Evolutionary conservation across 92 coral and sea anemone genomes (phyloP), one percentile per base, ranked within the genome.

Genomic region (Palythoa grandis): DNA sequence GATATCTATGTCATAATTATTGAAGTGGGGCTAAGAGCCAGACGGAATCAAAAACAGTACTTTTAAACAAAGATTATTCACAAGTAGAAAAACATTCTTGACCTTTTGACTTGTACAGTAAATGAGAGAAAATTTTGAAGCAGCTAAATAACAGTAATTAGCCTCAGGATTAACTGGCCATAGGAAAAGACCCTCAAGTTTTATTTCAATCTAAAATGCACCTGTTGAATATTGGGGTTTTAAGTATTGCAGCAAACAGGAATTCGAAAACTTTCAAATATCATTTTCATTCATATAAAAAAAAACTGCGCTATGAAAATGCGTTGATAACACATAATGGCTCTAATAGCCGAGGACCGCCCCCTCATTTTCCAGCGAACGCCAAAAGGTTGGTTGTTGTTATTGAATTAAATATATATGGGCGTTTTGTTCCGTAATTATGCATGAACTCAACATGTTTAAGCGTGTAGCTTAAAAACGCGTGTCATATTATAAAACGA

Each of bases 311-410:
- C 74, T 57, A 80, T 80, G 85, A 17, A 78, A 65, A 23, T 65
- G 61, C 48, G 60, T 48, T 80, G 74, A 66, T 65, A 80, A 66
- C 72, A 80, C 85, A 65, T 80, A 66, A 48, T 66, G 52, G 25
- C 39, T 65, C 39, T 66, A 80, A 61, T 80, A 20, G 72, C 19
- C 22, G 10, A 22, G 85, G 6, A 23, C 72, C 85, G 61, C 85
- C 85, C 85, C 39, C 85, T 80, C 72, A 80, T 77, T 80, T 40
- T 53, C 70, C 74, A 43, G 74, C 20, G 70, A 80, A 52, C 40
- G 61, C 63, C 63, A 65, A 29, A 61, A 65, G 9, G 48, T 48
- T 66, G 16, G 16, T 60, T 7, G 29, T 20, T 25, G 57, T 80
- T 67, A 14, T 63, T 63, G 39, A 58, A 53, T 67, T 40, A 6